Evolutionary conservation across 2,888 invertebrate genomes (phyloP), one percentile per base, ranked within the genome.

Genomic region (Scaptomyza parva): DNA sequence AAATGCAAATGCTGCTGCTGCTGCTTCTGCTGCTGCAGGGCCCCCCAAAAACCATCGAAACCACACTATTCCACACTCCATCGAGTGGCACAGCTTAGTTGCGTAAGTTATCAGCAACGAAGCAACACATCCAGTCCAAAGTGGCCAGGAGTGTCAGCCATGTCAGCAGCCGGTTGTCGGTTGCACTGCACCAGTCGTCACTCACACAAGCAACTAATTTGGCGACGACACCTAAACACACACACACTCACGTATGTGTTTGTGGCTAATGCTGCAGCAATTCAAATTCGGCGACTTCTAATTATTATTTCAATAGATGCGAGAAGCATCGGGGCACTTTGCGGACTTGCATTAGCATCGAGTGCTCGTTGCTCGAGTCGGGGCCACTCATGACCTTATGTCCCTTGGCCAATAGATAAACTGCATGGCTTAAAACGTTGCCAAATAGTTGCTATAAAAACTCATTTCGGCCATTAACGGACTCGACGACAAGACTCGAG

Each of bases 271-370:
- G 11, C 55, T 64, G 80, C 83, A 75, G 60, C 53, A 63, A 67
- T 65, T 55, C 58, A 28, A 61, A 64, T 63, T 78, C 17, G 59
- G 54, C 63, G 66, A 62, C 74, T 62, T 64, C 83, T 84, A 84
- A 84, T 84, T 88, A 84, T 79, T 86, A 82, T 82, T 87, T 86
- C 77, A 84, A 82, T 70, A 77, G 72, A 35, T 48, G 44, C 47
- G 51, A 66, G n/a, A n/a, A n/a, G 60, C 62, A 62, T 48, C 55
- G 11, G 59, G 62, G 35, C 51, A 55, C 47, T 35, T 54, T 58
- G 50, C 22, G 43, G 2, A 61, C 37, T 65, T 65, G 73, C 61
- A 74, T 57, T 62, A 50, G 39, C 67, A 59, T 54, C 60, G 30
- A 43, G 28, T 40, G 50, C 39, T 18, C n/a, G n/a, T n/a, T n/a